These are phyloP conservation scores for Actenoides lindsayi DNA, from an alignment of 2,113 vertebrate species.

Conservation along the genomic window DNA sequence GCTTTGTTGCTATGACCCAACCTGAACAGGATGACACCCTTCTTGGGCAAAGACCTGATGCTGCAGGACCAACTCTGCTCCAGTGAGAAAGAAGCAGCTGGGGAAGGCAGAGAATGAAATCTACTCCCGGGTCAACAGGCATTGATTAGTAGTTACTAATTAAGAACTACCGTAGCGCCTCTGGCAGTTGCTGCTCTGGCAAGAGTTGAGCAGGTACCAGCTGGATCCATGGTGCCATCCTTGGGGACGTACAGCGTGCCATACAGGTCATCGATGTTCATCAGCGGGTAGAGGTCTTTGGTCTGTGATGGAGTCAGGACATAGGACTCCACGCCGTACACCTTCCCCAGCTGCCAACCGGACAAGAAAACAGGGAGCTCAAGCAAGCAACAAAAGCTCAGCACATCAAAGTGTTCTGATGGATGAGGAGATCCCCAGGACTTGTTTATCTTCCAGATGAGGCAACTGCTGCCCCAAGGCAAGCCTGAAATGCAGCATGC, in stretches of 20 bases:
- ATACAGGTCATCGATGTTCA: constrained; percentile 91
- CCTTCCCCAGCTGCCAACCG: constrained; percentile 87
- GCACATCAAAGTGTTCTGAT: not conserved
- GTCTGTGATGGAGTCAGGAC: constrained; percentile 91
- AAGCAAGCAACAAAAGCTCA: not conserved
- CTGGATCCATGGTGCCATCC: constrained; percentile 96
- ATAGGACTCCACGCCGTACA: constrained; percentile 91
- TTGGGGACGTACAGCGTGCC: constrained; percentile 94
- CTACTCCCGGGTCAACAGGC: not conserved
- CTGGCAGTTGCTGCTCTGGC: constrained; percentile 84
- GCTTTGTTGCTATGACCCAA: not conserved
- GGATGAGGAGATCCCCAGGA: not conserved
- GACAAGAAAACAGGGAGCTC: not conserved
- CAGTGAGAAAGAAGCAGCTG: not conserved
- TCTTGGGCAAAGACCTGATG: not conserved
- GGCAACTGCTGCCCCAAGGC: not conserved
- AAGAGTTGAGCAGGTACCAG: constrained; percentile 90
- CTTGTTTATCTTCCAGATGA: accelerated
- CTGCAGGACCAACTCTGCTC: not conserved
- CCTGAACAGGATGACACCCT: not conserved
- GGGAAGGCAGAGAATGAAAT: not conserved
- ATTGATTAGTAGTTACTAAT: not conserved
- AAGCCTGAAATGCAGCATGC: not conserved
- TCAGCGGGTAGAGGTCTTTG: constrained; percentile 92
- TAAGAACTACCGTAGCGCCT: constrained; percentile 84